Evolutionary conservation across 2,113 vertebrate species (phyloP), one percentile per base, ranked within the genome.

Genomic region (Sylvilagus bachmani): DNA sequence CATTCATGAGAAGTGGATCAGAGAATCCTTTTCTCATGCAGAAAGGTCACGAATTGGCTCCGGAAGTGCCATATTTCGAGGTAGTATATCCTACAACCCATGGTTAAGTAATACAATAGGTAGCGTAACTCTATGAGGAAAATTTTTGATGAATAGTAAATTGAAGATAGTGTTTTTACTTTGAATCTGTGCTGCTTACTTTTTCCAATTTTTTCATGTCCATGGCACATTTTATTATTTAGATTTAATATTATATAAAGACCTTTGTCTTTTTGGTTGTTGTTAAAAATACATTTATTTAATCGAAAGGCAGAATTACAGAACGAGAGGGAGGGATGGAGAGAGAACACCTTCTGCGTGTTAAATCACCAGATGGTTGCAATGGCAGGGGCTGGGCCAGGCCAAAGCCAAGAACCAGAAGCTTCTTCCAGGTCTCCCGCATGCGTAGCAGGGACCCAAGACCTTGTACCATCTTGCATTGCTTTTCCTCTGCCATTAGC

Each of bases 221-320:
- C 27, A 83, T 10, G 22, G 3, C 51, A 90, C 95, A 82, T 75
- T 79, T 67, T 88, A 80, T 86, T 79, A 95, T 75, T 95, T 77
- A 84, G 88, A 85, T 61, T 74, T 69, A 90, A 49, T 93, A 31
- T 73, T 89, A 38, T 24, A 29, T 44, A 53, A 58, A 64, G 6
- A 77, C 16, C 25, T 78, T 67, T 69, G 44, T 44, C 44, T 44
- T 44, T 44, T 5, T 44, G 38, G 38, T 44, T 44, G 38, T 44
- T 6, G 38, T 44, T 44, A 6, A 44, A 44, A 44, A 44, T 44
- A 6, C 38, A 44, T 44, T 44, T 44, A 44, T 44, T 44, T 44
- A 44, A 44, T 44, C 7, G 44, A 44, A 44, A 44, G 44, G 44
- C 44, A 44, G 44, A 44, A 44, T 44, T 44, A 44, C 44, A 44